Evolutionary conservation across 1,140 invertebrate genomes (phyloP).

Genomic region (Zaprionus ornatus): DNA sequence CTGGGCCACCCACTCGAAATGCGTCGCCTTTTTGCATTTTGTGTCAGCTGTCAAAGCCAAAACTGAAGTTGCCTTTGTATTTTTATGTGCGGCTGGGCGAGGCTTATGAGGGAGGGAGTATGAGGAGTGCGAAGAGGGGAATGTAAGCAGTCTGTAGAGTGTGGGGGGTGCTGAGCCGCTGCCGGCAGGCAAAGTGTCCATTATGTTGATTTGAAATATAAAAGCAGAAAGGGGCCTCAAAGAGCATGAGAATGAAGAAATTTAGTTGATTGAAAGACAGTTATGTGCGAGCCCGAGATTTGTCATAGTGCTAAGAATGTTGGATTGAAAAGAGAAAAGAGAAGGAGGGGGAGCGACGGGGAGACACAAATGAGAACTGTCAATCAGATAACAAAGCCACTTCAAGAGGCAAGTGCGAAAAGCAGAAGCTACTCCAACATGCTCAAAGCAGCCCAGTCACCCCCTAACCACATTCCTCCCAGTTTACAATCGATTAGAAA

Average conservation of each 20-base stretch:
- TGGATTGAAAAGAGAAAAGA: neutral
- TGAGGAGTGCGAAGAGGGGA: neutral
- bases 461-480: neutral
- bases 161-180: conserved; percentile 20
- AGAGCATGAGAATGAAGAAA: conserved; percentile 44
- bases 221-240: conserved; percentile 69
- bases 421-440: conserved; percentile 26
- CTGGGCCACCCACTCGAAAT: conserved; percentile 65
- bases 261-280: conserved; percentile 78
- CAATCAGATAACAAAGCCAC: conserved; percentile 48
- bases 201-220: conserved; percentile 82
- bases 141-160: no score
- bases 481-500: neutral
- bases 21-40: conserved; percentile 70
- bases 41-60: conserved; percentile 77
- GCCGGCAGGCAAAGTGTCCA: conserved; percentile 77
- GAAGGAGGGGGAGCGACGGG: neutral
- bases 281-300: conserved; percentile 48
- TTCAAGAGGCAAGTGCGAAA: conserved; percentile 1
- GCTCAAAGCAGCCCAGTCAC: conserved; percentile 10
- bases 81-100: conserved; percentile 52
- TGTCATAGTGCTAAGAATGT: conserved; percentile 25
- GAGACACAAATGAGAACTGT: conserved; percentile 28
- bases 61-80: conserved; percentile 75
- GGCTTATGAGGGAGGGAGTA: conserved; percentile 2